Percentiles rank a stretch among this genome's conserved stretches.
phyloP scores from a whole-genome alignment of 2,797 vertebrate genomes.

The Nasua narica region DNA sequence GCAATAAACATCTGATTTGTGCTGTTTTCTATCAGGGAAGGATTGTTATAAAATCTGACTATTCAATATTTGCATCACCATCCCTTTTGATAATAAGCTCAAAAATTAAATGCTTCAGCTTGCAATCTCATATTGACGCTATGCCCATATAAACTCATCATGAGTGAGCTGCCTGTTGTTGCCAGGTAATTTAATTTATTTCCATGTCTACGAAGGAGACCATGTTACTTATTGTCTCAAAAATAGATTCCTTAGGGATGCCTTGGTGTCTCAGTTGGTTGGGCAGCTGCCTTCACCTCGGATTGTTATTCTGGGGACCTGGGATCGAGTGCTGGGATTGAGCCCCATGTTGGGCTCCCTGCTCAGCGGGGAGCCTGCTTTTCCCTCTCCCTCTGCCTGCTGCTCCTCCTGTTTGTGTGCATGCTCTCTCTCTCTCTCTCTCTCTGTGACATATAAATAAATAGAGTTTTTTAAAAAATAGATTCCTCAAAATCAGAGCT shows the following conservation, averaged over 20 bases:
- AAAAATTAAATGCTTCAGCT: neutral
- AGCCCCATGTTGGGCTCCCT: neutral
- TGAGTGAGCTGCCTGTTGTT: neutral
- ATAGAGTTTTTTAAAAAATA: neutral
- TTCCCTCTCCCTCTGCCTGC: too few species aligned
- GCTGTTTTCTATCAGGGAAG: neutral
- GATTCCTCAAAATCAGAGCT: neutral
- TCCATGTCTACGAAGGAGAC: neutral
- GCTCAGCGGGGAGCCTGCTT: neutral
- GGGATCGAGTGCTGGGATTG: too few species aligned
- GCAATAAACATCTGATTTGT: neutral
- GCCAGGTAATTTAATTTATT: neutral
- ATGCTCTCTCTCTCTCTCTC: too few species aligned
- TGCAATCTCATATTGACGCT: neutral
- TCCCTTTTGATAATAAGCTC: neutral
- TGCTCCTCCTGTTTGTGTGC: neutral
- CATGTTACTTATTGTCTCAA: neutral
- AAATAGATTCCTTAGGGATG: neutral
- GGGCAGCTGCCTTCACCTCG: neutral
- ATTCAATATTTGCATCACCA: neutral
- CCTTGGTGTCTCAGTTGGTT: neutral
- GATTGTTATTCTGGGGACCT: neutral
- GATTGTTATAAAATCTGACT: neutral
- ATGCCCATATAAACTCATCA: neutral
- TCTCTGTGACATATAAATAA: neutral